phyloP scores from a whole-genome alignment of 2,113 vertebrate genomes.

The Cervus canadensis region DNA sequence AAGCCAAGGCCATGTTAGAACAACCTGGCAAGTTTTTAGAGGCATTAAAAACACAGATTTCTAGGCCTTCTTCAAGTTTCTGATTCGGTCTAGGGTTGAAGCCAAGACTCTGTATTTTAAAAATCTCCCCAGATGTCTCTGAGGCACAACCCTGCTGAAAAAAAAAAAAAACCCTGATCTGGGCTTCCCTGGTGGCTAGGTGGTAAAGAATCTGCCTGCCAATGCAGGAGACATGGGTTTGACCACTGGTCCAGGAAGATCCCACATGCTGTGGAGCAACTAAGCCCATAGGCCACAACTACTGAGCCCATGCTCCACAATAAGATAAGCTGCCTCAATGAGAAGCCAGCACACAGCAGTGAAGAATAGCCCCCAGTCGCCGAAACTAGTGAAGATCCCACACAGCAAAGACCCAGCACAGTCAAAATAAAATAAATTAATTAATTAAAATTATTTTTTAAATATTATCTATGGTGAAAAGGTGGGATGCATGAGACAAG shows the following conservation, averaged over 20 bases:
- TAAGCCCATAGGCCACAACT: neutral
- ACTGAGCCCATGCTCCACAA: neutral
- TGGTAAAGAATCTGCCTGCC: neutral
- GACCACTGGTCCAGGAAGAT: neutral
- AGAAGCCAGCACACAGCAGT: neutral
- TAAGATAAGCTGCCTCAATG: neutral
- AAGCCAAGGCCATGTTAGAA: neutral
- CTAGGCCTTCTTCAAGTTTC: neutral
- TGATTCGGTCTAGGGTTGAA: neutral
- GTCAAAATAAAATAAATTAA: neutral
- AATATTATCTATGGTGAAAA: no score
- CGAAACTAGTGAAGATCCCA: neutral
- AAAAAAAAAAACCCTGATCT: neutral
- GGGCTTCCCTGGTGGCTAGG: neutral
- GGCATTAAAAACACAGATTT: neutral
- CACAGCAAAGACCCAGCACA: neutral
- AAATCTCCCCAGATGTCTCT: neutral
- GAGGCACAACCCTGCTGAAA: neutral
- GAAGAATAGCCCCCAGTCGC: neutral
- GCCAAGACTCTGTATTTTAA: neutral
- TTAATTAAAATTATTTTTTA: neutral
- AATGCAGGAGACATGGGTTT: neutral
- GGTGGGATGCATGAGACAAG: no score
- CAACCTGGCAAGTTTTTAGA: neutral
- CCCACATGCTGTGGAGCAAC: neutral